Evolutionary conservation across 2,888 invertebrate species (phyloP), one percentile per base, ranked within the genome.

Genomic region (Trileptium ribeirensis): DNA sequence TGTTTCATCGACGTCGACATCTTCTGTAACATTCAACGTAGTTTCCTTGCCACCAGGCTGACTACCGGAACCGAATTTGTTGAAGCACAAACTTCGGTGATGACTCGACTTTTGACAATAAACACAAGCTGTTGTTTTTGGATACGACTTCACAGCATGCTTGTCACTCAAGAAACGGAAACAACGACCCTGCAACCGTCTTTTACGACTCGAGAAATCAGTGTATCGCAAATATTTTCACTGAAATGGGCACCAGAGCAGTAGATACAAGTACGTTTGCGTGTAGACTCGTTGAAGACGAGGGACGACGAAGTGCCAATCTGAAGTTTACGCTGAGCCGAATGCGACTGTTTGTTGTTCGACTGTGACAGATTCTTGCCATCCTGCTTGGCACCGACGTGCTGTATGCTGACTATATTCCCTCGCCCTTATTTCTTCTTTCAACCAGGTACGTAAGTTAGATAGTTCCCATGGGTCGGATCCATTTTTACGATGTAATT

Each of bases 401-500:
- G n/a, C n/a, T n/a, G n/a, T 33, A 29, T n/a, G 36, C 15, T 70
- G 33, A 70, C 70, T 36, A 15, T 15, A 33, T 8, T 70, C 33
- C 36, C 70, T 8, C 8, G 70, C 70, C 70, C 36, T 8, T 19
- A 70, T 70, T 70, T 70, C 70, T 8, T 31, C 33, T 31, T 36
- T 70, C 8, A 70, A n/a, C 70, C 3, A n/a, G 19, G 3, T 31
- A 33, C 70, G 31, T 15, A 70, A 31, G 33, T 15, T 36, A 15
- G 15, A 19, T 36, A 70, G 36, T 8, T 8, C n/a, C 70, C 70
- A 29, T 70, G 36, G 33, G 3, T 36, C n/a, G 70, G 31, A 36
- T 8, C 70, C 70, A 70, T 70, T 70, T 70, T 70, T 8, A 31
- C 70, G 70, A 70, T 70, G 33, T 31, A 70, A 19, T n/a, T 70